phyloP scores from a whole-genome alignment of 2,797 vertebrate species.

The Lagorchestes hirsutus region DNA sequence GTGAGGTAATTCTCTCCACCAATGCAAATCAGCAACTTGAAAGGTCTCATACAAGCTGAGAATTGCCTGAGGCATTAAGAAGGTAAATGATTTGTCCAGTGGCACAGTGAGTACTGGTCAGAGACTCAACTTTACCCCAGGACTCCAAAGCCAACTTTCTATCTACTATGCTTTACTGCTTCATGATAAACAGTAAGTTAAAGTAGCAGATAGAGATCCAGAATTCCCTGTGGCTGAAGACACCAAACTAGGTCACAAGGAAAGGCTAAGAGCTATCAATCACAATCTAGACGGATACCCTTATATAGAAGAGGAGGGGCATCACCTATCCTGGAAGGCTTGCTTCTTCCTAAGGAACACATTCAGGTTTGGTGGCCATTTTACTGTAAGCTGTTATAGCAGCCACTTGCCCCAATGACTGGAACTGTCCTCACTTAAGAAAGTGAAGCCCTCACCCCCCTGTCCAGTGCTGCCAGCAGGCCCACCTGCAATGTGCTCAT shows the following conservation, averaged over 20 bases:
- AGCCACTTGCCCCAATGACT: not conserved
- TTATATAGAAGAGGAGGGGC: not conserved
- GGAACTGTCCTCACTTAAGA: constrained; percentile 21
- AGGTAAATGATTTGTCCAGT: not conserved
- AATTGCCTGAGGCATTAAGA: not conserved
- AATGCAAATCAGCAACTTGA: not conserved
- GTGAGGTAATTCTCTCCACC: not conserved
- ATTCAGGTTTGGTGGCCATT: not conserved
- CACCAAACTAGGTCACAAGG: not conserved
- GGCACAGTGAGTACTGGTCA: not conserved
- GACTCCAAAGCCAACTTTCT: not conserved
- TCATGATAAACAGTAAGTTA: not conserved
- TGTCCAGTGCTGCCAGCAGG: not conserved
- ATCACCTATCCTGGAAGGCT: constrained; percentile 7
- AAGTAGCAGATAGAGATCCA: not conserved
- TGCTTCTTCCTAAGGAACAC: constrained; percentile 23
- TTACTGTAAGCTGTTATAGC: not conserved
- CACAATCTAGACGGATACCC: not conserved
- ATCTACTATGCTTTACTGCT: not conserved
- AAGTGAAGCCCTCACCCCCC: not conserved
- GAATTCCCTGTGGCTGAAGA: not conserved
- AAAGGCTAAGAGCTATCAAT: not conserved
- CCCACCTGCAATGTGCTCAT: constrained; percentile 91
- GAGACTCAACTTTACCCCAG: not conserved
- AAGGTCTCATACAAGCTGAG: not conserved